Evolutionary conservation across 1,140 invertebrate species (phyloP), one percentile per base, ranked within the genome.

Genomic region (Hylyphantes graminicola): DNA sequence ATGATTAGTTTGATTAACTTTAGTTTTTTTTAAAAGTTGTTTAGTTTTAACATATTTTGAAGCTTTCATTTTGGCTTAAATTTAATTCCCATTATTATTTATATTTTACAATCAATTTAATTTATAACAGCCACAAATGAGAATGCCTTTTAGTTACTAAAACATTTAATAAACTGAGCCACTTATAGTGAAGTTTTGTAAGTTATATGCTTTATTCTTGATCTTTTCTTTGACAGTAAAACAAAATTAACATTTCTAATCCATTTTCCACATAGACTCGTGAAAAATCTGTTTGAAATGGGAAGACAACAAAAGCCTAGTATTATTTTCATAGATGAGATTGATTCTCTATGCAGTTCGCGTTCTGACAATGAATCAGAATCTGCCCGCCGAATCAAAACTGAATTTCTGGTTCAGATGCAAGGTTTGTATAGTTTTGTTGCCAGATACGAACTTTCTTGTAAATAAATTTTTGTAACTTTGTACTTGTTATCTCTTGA

Each of bases 341-440:
- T 99, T 13, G 98, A 99, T 91, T 99, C 98, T 0, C 92, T 99
- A 11, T 99, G 98, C 90, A 97, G 96, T 65, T 96, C 97, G 57
- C 93, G 98, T 88, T 98, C 96, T 54, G 98, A 99, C 88, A 99
- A 98, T 89, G 98, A 99, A 91, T 98, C 97, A 54, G 98, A 99
- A 91, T 98, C 97, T 35, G 97, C 98, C 35, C 92, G 98, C 51
- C 93, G 98, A 88, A 99, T 99, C 88, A 99, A 99, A 91, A 99
- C 98, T 9, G 98, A 99, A 90, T 99, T 99, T 90, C 93, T 99
- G n/a, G 96, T 99, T 55, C 98, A 99, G 91, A 99, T 99, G 84
- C 98, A 99, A 93, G 97, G 93, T 93, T 61, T 57, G 70, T 72
- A 64, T 19, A 51, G 53, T 72, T 51, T 53, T 72, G 12, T 54